Evolutionary conservation across 2,113 vertebrate genomes (phyloP), one percentile per base, ranked within the genome.

Genomic region (Ammodytes marinus): DNA sequence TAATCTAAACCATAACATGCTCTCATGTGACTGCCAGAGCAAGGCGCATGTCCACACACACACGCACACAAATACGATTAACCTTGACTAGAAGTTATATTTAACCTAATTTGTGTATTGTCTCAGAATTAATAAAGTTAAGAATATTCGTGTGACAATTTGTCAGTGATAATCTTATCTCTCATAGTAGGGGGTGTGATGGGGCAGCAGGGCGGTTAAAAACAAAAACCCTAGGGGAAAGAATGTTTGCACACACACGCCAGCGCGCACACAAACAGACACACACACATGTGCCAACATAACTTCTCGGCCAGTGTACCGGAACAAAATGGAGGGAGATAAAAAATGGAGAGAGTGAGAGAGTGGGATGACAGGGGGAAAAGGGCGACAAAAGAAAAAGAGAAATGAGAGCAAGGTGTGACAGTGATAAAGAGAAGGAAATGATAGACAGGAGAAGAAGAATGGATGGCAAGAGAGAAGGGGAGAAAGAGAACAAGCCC

Each of bases 251-350:
- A 4, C 27, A 43, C 53, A 75, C 49, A 53, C 61, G 43, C 50
- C 69, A 47, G 12, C 46, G 49, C 58, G 5, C 55, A 15, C 35
- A 64, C 79, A 70, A 10, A 54, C 79, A 70, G 7, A 54, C 12
- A 39, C 42, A 55, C 8, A 57, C 53, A 54, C 35, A 49, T 8
- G 12, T 50, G 59, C 46, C 70, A 73, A 71, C 46, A 79, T 74
- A 72, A 68, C 83, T 77, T 71, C 37, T 64, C 52, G 67, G 79
- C 69, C 80, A 77, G 13, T 4, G 50, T 67, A 63, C 53, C 39
- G 39, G 72, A 80, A 84, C 80, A 85, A 88, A 89, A 88, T 83
- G 87, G 88, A 80, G 80, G 66, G 54, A n/a, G 64, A 76, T 78
- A 79, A 79, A 66, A 40, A 27, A 27, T 27, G 27, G 27, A 27